Percentiles rank a stretch among this genome's conserved stretches.
phyloP scores from a whole-genome alignment of 2,113 vertebrate genomes.

The Mustela nigripes region DNA sequence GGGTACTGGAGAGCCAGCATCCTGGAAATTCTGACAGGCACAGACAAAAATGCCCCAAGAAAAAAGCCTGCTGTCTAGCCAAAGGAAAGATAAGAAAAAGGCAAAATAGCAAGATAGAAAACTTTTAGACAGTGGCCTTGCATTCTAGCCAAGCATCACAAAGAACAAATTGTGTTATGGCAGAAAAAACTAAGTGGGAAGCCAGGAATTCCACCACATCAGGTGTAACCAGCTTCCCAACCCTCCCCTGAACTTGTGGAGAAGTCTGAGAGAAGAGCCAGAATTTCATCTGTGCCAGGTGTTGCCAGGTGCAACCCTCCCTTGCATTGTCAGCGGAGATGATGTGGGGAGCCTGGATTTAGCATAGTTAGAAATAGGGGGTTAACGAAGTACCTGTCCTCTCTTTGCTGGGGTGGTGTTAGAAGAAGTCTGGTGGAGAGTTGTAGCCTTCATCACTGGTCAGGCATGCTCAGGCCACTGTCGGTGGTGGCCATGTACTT shows the following conservation, averaged over 20 bases:
- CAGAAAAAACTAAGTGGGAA: neutral
- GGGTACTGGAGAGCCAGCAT: neutral
- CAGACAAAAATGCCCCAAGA: neutral
- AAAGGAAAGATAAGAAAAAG: neutral
- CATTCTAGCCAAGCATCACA: neutral
- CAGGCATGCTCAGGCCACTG: neutral
- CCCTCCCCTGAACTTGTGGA: neutral
- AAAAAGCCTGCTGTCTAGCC: neutral
- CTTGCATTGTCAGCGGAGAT: neutral
- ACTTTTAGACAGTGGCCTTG: neutral
- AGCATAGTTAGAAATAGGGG: neutral
- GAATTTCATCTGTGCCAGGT: neutral
- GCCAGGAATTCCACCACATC: neutral
- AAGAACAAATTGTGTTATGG: neutral
- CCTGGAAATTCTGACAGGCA: neutral
- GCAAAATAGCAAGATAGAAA: neutral
- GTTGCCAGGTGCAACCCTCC: neutral
- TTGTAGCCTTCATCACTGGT: neutral
- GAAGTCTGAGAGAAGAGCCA: neutral
- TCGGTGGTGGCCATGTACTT: neutral
- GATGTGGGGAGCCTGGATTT: slow-evolving; percentile 5
- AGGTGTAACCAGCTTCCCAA: neutral
- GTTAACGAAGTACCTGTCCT: neutral
- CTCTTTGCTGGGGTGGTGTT: neutral
- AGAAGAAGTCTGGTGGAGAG: neutral